These are phyloP conservation scores for Clupea harengus DNA, from an alignment of 2,113 vertebrate species.

Conservation along the genomic window DNA sequence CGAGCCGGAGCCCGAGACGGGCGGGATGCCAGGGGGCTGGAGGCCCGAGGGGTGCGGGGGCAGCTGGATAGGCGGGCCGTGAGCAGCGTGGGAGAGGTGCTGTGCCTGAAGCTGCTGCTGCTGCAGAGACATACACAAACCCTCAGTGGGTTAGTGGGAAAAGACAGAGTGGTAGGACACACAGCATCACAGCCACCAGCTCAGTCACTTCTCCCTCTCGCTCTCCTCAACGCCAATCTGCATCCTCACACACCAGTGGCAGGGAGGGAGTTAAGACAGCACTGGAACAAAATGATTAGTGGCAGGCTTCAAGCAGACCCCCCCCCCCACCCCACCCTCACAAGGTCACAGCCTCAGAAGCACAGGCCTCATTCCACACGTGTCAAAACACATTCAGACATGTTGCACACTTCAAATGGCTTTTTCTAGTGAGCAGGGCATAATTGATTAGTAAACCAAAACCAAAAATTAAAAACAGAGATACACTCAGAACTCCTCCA, in stretches of 20 bases:
- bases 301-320: constrained; percentile 19
- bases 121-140: constrained; percentile 69
- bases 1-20: constrained; percentile 81
- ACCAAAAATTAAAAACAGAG: background rate
- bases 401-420: background rate
- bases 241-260: background rate
- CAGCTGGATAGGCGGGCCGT: constrained; percentile 89
- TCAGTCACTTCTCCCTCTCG: background rate
- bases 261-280: background rate
- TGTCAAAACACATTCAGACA: background rate
- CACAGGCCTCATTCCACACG: background rate
- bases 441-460: background rate
- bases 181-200: background rate
- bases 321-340: constrained; percentile 14
- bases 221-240: too few relatives aligned
- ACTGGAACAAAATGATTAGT: constrained; percentile 41
- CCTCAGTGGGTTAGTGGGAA: constrained; percentile 71
- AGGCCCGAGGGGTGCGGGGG: constrained; percentile 90
- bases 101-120: constrained; percentile 98
- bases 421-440: background rate
- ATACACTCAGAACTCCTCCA: background rate
- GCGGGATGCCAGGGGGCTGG: constrained; percentile 86
- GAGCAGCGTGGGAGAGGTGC: constrained; percentile 92
- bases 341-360: background rate
- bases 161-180: constrained; percentile 35